These are phyloP conservation scores for Ianthella basta DNA, from an alignment of 37 sponge, comb jelly and placozoan species.

Conservation along the genomic window DNA sequence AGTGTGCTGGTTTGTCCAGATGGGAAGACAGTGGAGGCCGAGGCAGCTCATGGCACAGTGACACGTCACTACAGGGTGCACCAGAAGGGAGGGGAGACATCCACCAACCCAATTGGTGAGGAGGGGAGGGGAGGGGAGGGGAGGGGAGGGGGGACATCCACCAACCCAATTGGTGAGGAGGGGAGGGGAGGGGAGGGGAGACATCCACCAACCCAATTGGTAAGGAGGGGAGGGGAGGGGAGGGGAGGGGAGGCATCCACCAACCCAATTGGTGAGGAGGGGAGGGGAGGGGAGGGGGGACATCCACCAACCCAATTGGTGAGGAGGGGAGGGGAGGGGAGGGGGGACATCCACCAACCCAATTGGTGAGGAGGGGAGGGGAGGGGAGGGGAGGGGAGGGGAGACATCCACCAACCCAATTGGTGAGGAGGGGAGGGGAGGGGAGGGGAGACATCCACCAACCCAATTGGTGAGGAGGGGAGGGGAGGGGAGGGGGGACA, in stretches of 20 bases:
- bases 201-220: conserved; percentile 94
- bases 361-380: too few species aligned
- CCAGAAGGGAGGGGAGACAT: conserved; percentile 92
- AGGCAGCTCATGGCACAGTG: conserved; percentile 96
- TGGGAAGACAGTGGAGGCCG: conserved; percentile 94
- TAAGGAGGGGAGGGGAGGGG: conserved; percentile 24
- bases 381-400: conserved; percentile 87
- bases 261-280: too few species aligned
- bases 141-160: too few species aligned
- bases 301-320: conserved; percentile 94
- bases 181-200: conserved; percentile 89
- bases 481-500: too few species aligned
- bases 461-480: too few species aligned
- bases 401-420: conserved; percentile 94
- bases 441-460: too few species aligned
- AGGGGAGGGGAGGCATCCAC: too few species aligned
- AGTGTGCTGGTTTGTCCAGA: conserved; percentile 96
- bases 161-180: too few species aligned
- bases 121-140: not conserved
- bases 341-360: too few species aligned
- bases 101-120: conserved; percentile 93
- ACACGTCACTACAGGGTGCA: conserved; percentile 93
- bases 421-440: conserved; percentile 60
- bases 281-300: conserved; percentile 90
- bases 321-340: not conserved